Conservation (phyloP, 2,888 invertebrate species). For the Plagiodera versicolora region DNA sequence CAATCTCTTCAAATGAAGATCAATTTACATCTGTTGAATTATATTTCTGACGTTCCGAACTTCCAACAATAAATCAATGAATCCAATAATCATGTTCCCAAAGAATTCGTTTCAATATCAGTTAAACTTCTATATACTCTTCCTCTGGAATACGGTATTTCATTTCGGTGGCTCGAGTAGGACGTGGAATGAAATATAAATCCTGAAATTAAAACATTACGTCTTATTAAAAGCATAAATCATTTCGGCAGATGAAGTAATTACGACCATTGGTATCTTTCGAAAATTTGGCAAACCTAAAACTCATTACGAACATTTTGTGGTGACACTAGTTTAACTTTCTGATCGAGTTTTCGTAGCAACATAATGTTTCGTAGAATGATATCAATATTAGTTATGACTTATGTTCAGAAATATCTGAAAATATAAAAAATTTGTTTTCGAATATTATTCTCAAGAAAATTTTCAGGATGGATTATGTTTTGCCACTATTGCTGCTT, state of each 20-base stretch:
- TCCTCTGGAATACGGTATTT: not conserved
- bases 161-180: slow-evolving; percentile 3
- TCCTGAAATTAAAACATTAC: slow-evolving; percentile 40
- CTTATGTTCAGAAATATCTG: not conserved
- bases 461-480: no score
- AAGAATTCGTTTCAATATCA: not conserved
- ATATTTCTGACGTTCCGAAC: not conserved
- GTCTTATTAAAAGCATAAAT: slow-evolving; percentile 46
- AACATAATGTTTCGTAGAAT: no score
- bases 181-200: slow-evolving; percentile 32
- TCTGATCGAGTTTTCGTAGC: no score
- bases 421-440: not conserved
- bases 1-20: no score
- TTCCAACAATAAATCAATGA: not conserved
- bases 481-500: no score
- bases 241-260: slow-evolving; percentile 42
- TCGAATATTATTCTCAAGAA: no score
- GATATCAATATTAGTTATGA: no score
- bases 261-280: slow-evolving; percentile 50
- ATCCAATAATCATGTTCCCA: not conserved
- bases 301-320: slow-evolving; percentile 43
- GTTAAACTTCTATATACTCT: not conserved
- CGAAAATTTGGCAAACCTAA: slow-evolving; percentile 49
- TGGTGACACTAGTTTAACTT: slow-evolving; percentile 14
- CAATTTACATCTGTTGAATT: no score